phyloP scores from a whole-genome alignment of 2,888 invertebrate species.

The Sminthurinus aureus region DNA sequence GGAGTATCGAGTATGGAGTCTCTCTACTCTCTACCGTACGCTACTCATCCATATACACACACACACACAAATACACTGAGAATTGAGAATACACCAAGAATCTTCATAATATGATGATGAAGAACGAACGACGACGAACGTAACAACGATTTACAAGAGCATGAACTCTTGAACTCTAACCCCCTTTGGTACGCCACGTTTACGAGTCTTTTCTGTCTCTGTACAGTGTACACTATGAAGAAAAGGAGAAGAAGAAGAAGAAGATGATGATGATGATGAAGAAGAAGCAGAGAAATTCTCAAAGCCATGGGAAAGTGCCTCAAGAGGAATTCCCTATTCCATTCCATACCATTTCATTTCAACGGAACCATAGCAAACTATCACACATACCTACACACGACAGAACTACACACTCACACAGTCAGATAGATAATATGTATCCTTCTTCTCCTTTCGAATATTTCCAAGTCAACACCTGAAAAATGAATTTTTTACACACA shows the following conservation, averaged over 20 bases:
- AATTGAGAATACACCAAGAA: no score
- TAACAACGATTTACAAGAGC: constrained; percentile 47
- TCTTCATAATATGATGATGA: neutral
- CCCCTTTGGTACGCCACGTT: constrained; percentile 14
- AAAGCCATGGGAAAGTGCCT: constrained; percentile 43
- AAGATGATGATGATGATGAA: neutral
- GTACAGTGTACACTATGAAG: no score
- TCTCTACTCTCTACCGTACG: no score
- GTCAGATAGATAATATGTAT: neutral
- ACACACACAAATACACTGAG: no score
- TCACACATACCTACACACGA: constrained; percentile 3
- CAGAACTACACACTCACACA: neutral
- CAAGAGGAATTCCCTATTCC: constrained; percentile 40
- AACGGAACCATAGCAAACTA: neutral
- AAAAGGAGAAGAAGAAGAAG: neutral
- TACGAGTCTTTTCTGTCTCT: neutral
- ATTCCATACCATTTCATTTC: neutral
- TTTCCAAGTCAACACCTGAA: constrained; percentile 42
- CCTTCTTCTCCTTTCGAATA: constrained; percentile 15
- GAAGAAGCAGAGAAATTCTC: constrained; percentile 22
- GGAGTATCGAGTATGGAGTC: no score
- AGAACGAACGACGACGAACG: neutral
- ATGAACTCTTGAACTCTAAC: constrained; percentile 46
- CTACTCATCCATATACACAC: no score
- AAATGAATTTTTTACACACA: constrained; percentile 19